phyloP scores from a whole-genome alignment of 2,797 vertebrate genomes.

The Oophaga sylvatica region DNA sequence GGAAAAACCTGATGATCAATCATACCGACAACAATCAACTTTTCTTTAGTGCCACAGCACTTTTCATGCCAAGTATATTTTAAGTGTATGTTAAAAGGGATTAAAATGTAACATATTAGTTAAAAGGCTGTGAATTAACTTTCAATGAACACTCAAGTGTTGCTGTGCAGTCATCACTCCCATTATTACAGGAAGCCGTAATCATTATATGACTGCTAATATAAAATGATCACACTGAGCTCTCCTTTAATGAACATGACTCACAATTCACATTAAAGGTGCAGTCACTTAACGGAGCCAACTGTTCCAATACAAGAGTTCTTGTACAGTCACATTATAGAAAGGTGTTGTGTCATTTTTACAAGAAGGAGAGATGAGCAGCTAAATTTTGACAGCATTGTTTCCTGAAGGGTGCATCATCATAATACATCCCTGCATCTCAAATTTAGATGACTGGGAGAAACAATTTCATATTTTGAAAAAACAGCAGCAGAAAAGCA shows the following conservation, averaged over 20 bases:
- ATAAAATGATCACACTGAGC: constrained; percentile 69
- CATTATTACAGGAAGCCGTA: constrained; percentile 76
- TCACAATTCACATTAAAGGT: constrained; percentile 72
- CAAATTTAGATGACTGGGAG: neutral
- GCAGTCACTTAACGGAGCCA: constrained; percentile 40
- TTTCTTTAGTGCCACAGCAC: constrained; percentile 42
- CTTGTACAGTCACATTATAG: constrained; percentile 6
- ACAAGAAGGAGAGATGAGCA: neutral
- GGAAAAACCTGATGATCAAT: constrained; percentile 39
- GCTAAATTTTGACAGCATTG: neutral
- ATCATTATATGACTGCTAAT: constrained; percentile 71
- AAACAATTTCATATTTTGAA: too few species aligned
- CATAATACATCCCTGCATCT: neutral
- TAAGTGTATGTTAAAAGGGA: constrained; percentile 65
- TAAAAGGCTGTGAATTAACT: constrained; percentile 77
- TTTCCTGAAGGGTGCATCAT: neutral
- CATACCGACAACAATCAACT: constrained; percentile 44
- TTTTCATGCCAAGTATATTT: constrained; percentile 64
- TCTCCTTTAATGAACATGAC: constrained; percentile 74
- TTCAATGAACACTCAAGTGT: constrained; percentile 76
- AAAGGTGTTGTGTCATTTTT: neutral
- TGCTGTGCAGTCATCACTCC: constrained; percentile 71
- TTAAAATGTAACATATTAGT: constrained; percentile 71
- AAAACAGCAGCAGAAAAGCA: too few species aligned
- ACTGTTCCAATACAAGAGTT: neutral